A percentile compares a stretch with the other conserved stretches of the same genome.
These are phyloP conservation scores for Drosophila melanosoma DNA, from an alignment of 2,888 invertebrate genomes.

Conservation along the genomic window DNA sequence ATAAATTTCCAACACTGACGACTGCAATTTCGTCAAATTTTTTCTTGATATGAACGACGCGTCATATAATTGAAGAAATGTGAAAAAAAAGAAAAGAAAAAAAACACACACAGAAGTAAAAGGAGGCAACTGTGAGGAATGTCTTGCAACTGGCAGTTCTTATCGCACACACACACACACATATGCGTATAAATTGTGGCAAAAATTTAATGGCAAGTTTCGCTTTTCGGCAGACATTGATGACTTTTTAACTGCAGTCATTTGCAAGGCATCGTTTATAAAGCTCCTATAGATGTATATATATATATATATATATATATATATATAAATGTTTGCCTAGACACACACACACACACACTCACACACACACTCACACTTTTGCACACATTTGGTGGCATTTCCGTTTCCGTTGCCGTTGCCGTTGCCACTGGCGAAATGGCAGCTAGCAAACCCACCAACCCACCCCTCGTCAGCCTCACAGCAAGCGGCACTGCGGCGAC, in stretches of 20 bases:
- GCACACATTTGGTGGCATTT: constrained; percentile 60
- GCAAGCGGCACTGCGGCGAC: constrained; percentile 60
- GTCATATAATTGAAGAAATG: constrained; percentile 56
- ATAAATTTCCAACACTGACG: constrained; percentile 55
- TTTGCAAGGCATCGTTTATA: constrained; percentile 69
- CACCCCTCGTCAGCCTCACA: constrained; percentile 1
- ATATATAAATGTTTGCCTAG: constrained; percentile 50
- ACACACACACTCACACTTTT: constrained; percentile 12
- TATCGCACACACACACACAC: constrained; percentile 42
- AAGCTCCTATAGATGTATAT: constrained; percentile 17
- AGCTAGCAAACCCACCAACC: constrained; percentile 12
- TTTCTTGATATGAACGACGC: constrained; percentile 26
- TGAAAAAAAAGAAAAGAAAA: constrained; percentile 1
- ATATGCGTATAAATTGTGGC: constrained; percentile 62
- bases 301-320: constrained; percentile 13
- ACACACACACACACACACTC: constrained; percentile 14
- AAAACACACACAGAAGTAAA: neutral
- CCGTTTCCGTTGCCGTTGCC: constrained; percentile 65
- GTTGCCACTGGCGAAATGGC: constrained; percentile 38
- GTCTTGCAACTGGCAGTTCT: constrained; percentile 19
- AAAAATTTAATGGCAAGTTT: constrained; percentile 71
- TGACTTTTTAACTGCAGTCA: constrained; percentile 84
- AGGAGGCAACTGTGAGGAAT: constrained; percentile 21
- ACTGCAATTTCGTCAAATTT: constrained; percentile 45
- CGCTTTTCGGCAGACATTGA: constrained; percentile 81